Conservation (phyloP, 2,797 vertebrate species). For the Lepus oiostolus region DNA sequence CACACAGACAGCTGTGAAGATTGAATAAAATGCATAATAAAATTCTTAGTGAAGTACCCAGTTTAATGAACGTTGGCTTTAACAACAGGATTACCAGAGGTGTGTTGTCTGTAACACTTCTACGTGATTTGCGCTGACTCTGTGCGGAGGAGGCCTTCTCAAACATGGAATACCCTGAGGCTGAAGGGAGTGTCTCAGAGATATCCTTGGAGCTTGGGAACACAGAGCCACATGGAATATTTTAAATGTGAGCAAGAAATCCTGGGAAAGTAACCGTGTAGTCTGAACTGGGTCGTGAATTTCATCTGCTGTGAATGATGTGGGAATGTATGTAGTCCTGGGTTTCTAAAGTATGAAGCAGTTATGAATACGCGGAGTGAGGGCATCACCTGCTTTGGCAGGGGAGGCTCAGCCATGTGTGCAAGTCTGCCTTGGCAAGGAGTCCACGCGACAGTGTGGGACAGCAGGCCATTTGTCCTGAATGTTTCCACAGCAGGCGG, state of each 20-base stretch:
- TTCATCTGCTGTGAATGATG: slow-evolving; percentile 63
- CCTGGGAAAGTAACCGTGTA: slow-evolving; percentile 13
- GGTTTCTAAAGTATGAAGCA: slow-evolving; percentile 16
- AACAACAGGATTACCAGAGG: background rate
- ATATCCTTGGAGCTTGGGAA: background rate
- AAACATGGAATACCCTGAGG: background rate
- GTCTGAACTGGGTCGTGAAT: slow-evolving; percentile 38
- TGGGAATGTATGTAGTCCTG: slow-evolving; percentile 14
- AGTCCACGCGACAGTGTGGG: background rate
- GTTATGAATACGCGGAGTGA: slow-evolving; percentile 28
- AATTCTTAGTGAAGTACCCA: background rate
- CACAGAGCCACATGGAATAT: background rate
- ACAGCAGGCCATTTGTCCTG: background rate
- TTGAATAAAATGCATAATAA: background rate
- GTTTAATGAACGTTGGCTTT: background rate
- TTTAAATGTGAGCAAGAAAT: slow-evolving; percentile 30
- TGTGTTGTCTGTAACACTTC: slow-evolving; percentile 40
- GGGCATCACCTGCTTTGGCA: background rate
- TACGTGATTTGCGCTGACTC: background rate
- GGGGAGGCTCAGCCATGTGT: slow-evolving; percentile 36
- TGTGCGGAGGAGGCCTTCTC: background rate
- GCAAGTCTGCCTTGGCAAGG: slow-evolving; percentile 17
- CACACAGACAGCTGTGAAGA: background rate
- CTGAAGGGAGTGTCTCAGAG: background rate
- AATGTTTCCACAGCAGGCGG: background rate